These are phyloP conservation scores for Phocoena sinus DNA, from an alignment of 2,113 vertebrate genomes.

Conservation along the genomic window DNA sequence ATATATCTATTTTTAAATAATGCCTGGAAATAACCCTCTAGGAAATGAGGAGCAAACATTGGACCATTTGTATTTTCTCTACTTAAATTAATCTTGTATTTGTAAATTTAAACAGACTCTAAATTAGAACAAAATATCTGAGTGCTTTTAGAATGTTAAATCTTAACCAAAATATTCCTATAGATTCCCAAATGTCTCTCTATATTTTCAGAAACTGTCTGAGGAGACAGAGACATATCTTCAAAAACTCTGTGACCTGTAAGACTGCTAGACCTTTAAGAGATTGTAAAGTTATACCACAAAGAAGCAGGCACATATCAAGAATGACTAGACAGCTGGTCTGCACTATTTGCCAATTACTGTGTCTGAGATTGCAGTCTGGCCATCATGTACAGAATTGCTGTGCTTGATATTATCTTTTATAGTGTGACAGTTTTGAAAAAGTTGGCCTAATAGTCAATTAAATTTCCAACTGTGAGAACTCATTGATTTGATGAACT, in stretches of 20 bases:
- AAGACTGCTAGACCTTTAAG: not conserved
- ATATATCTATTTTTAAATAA: not conserved
- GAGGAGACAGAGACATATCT: not conserved
- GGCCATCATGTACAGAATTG: constrained; percentile 25
- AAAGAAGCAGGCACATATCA: constrained; percentile 11
- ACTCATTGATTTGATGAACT: constrained; percentile 54
- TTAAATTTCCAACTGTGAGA: constrained; percentile 61
- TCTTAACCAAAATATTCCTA: not conserved
- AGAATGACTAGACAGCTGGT: constrained; percentile 5
- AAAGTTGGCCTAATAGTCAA: constrained; percentile 62
- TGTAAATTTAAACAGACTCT: not conserved
- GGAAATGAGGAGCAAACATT: not conserved
- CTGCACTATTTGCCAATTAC: constrained; percentile 52
- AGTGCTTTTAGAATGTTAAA: constrained; percentile 8
- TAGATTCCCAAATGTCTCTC: not conserved
- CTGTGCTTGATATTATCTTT: constrained; percentile 48
- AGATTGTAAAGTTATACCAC: not conserved
- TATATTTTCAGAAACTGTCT: not conserved
- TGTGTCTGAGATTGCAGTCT: constrained; percentile 40
- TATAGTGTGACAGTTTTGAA: constrained; percentile 55
- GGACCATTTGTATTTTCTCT: constrained; percentile 30
- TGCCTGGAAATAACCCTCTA: not conserved
- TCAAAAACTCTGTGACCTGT: constrained; percentile 9
- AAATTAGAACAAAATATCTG: constrained; percentile 28
- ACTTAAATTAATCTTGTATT: constrained; percentile 21